These are phyloP conservation scores for Dipodomys spectabilis DNA, from an alignment of 2,113 vertebrate species.

Conservation along the genomic window DNA sequence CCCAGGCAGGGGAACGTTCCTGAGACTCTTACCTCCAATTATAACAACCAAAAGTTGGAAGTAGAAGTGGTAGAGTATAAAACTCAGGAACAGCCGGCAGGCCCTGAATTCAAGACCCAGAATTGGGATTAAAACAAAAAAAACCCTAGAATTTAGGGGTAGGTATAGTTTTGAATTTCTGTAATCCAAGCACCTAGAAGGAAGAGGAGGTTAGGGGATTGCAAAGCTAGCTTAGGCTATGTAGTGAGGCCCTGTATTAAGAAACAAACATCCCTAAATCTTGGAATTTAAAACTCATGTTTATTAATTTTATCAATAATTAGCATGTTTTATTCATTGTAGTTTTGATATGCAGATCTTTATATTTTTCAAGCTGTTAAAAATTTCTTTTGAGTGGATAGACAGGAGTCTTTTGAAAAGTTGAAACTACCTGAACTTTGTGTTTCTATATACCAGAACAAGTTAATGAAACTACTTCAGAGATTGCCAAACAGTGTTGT, in stretches of 20 bases:
- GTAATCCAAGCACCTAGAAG: not conserved
- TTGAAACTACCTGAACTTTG: not conserved
- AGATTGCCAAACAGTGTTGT: conserved; percentile 94
- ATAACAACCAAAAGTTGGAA: too few species aligned
- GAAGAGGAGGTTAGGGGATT: not conserved
- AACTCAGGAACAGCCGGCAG: too few species aligned
- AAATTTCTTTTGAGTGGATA: not conserved
- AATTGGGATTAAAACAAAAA: conserved; percentile 2
- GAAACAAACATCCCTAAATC: not conserved
- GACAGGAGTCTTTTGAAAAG: not conserved
- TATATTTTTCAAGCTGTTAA: conserved; percentile 12
- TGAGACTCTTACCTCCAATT: too few species aligned
- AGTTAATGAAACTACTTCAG: conserved; percentile 99
- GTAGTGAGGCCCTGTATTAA: not conserved
- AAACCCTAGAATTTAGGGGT: not conserved
- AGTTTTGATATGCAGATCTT: not conserved
- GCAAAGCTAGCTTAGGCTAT: not conserved
- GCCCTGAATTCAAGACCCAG: too few species aligned
- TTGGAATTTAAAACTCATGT: not conserved
- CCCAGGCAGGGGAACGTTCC: too few species aligned
- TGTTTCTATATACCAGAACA: conserved; percentile 89
- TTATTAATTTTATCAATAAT: not conserved
- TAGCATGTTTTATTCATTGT: conserved; percentile 13
- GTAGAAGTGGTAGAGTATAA: too few species aligned
- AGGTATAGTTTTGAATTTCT: not conserved